phyloP scores from a whole-genome alignment of 2,113 vertebrate species.

The Rhynchomys soricoides region DNA sequence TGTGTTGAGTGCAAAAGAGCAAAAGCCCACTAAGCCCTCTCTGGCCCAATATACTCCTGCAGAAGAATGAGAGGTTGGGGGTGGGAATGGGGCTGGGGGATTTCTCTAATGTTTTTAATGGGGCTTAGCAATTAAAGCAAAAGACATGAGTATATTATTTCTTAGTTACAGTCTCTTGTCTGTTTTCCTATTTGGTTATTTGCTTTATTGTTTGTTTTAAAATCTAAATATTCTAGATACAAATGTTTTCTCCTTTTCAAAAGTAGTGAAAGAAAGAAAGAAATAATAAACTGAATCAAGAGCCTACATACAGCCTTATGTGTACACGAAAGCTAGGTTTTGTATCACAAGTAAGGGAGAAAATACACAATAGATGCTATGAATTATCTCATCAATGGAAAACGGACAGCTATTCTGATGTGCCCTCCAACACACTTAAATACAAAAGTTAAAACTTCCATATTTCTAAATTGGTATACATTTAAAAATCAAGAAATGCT shows the following conservation, averaged over 20 bases:
- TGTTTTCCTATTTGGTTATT: background rate
- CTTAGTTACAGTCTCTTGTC: background rate
- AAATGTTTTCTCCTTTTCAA: background rate
- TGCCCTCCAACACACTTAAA: background rate
- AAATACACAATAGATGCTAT: background rate
- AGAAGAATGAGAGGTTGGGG: background rate
- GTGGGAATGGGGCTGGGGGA: no score
- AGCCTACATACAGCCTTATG: background rate
- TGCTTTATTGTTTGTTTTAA: background rate
- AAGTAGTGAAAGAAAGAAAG: background rate
- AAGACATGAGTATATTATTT: background rate
- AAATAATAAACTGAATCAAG: background rate
- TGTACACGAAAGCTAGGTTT: background rate
- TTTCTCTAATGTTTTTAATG: background rate
- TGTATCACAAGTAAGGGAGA: background rate
- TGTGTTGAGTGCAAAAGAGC: background rate
- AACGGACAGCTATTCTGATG: background rate
- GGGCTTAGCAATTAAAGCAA: background rate
- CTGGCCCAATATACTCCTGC: no score
- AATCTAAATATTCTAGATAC: background rate
- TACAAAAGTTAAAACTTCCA: background rate
- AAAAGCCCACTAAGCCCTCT: background rate
- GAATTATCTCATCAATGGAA: background rate
- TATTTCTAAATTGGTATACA: background rate
- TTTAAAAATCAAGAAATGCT: background rate